Base-by-base conservation (phyloP, 2,797 vertebrate genomes). In the Acipenser ruthenus region DNA sequence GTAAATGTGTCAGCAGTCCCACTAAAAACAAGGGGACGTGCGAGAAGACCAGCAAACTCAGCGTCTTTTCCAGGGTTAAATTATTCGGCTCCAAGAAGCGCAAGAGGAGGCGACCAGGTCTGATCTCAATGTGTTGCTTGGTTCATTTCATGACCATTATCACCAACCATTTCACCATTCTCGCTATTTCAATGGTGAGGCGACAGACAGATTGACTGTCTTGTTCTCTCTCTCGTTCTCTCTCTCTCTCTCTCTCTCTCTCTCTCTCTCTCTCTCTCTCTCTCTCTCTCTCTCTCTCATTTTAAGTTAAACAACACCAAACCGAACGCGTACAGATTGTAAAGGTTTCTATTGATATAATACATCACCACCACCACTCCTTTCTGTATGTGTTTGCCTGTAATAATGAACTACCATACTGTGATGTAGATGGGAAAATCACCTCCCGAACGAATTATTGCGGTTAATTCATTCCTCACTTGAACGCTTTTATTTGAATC, bases 41-140 rank as follows among this genome's bases (percentile, higher is more conserved):
- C 82, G 96, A 99, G 79, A 98, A 98, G 84, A 88, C 90, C 67
- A 93, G 92, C 75, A 91, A 92, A 75, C 91, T 99, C 73, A 96
- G 94, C 72, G 95, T 99, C 76, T 99, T 99, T 86, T 97, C 97
- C 79, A 84, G 96, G 74, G 97, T 99, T 87, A 95, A 96, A 93
- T 93, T 99, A 78, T 99, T 98, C 79, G 89, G 96, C 72, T 97
- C 95, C 80, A 98, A 98, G 91, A 99, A 99, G 80, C 92, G 96
- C 75, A 84, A 93, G 78, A 85, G 95, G 64, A 88, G 95, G 80
- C 91, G 95, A 89, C 93, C 96, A 99, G 97, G 97, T 99, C 84
- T 90, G 95, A 82, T 74, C 62, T 37, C 2, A 37, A 37, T 37
- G 23, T 37, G 1, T 37, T 18, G 15, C 15, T 37, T 4, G 23